These are phyloP conservation scores for Drosophila macrospina DNA, from an alignment of 2,888 invertebrate species.

Conservation along the genomic window DNA sequence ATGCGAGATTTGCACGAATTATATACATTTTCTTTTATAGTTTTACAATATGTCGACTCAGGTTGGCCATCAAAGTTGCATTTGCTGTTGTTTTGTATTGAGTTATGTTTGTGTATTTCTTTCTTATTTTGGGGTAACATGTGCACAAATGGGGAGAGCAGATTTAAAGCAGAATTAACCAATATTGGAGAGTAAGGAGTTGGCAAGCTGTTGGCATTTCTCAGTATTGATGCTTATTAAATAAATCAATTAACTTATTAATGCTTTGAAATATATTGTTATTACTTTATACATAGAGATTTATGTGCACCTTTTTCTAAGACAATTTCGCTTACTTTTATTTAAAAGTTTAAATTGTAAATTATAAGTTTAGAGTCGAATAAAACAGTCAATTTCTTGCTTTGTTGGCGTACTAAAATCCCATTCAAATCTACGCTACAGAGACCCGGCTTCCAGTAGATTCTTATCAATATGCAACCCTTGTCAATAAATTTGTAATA, in stretches of 20 bases:
- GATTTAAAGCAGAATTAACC: not conserved
- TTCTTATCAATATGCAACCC: not conserved
- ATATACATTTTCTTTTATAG: slow-evolving; percentile 70
- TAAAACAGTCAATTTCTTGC: too few relatives aligned
- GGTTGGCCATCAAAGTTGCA: slow-evolving; percentile 63
- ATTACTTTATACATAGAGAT: not conserved
- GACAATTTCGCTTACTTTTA: too few relatives aligned
- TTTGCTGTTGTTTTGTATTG: slow-evolving; percentile 51
- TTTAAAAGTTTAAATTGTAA: too few relatives aligned
- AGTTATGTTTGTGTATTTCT: slow-evolving; percentile 40
- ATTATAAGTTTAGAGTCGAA: too few relatives aligned
- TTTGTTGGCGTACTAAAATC: not conserved
- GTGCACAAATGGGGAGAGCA: not conserved
- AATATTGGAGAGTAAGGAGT: not conserved
- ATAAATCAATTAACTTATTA: not conserved
- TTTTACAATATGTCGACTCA: slow-evolving; percentile 76
- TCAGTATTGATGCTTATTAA: not conserved
- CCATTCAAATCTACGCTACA: not conserved
- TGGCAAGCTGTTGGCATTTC: not conserved
- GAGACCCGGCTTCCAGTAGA: not conserved
- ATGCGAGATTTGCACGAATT: slow-evolving; percentile 77
- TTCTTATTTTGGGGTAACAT: slow-evolving; percentile 27
- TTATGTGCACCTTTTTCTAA: too few relatives aligned
- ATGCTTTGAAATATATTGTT: not conserved
- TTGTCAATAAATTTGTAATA: slow-evolving; percentile 43